Evolutionary conservation across 2,888 invertebrate species (phyloP).

Genomic region (Cremastinae sp.): DNA sequence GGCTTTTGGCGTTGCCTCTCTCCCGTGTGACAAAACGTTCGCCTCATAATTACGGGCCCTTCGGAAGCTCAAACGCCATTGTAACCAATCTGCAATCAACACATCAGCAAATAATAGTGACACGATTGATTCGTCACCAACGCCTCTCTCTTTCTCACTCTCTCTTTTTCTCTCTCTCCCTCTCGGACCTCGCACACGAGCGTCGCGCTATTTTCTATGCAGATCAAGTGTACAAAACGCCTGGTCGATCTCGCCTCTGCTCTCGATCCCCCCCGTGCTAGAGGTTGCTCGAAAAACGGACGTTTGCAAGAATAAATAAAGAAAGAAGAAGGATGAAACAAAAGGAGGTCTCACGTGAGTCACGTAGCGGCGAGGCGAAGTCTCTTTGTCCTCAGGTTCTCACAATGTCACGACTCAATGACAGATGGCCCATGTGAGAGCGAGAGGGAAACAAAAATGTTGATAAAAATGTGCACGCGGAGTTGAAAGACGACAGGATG

Average conservation of each 20-base stretch:
- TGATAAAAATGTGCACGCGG: conserved; percentile 13
- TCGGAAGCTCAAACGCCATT: conserved; percentile 67
- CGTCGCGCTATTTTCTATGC: conserved; percentile 15
- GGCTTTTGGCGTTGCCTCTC: conserved; percentile 47
- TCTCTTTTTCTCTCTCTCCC: neutral
- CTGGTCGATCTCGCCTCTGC: too few relatives aligned
- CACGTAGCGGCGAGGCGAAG: conserved; percentile 4
- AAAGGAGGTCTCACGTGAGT: neutral
- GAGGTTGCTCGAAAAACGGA: neutral
- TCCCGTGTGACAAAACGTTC: conserved; percentile 50
- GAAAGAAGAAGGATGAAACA: neutral
- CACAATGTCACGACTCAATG: conserved; percentile 17
- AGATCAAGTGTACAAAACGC: conserved; percentile 9
- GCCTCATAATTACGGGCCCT: conserved; percentile 68
- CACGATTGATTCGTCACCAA: conserved; percentile 61
- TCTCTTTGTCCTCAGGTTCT: conserved; percentile 26
- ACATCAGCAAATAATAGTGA: conserved; percentile 66
- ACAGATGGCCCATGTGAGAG: conserved; percentile 15
- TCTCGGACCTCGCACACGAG: neutral
- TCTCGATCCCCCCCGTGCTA: too few relatives aligned
- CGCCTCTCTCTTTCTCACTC: conserved; percentile 8
- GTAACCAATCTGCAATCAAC: conserved; percentile 73
- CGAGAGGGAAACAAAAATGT: conserved; percentile 15
- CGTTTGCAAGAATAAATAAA: conserved; percentile 7
- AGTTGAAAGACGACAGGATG: too few relatives aligned